These are phyloP conservation scores for Lacerta bilineata DNA, from an alignment of 2,797 vertebrate species.

Conservation along the genomic window DNA sequence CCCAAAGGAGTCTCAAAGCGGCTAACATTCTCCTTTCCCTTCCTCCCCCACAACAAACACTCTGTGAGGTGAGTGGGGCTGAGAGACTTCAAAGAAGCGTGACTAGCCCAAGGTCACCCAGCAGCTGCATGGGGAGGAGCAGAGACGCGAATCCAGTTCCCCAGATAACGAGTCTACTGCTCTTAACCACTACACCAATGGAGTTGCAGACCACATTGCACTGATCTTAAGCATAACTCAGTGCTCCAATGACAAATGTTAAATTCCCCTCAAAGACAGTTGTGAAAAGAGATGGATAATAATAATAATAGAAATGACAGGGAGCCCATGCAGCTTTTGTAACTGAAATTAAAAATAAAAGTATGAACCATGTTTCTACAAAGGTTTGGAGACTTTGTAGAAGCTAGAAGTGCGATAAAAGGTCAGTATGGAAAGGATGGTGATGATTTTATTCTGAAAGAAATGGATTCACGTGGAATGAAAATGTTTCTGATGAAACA, in stretches of 20 bases:
- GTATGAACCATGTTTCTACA: constrained; percentile 41
- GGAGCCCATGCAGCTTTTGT: constrained; percentile 67
- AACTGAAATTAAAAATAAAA: constrained; percentile 46
- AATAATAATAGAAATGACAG: constrained; percentile 26
- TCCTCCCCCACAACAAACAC: too few species aligned
- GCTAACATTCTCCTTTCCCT: too few species aligned
- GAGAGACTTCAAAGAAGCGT: too few species aligned
- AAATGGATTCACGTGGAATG: constrained; percentile 70
- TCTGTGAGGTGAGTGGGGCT: too few species aligned
- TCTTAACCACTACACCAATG: too few species aligned
- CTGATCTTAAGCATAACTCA: constrained; percentile 44
- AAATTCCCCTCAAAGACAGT: constrained; percentile 19
- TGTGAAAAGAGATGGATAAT: constrained; percentile 21
- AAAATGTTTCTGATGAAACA: constrained; percentile 70
- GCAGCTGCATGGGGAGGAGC: too few species aligned
- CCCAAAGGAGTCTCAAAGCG: too few species aligned
- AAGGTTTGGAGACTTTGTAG: constrained; percentile 24
- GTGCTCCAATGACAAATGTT: neutral
- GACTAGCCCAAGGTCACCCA: too few species aligned
- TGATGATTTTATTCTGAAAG: constrained; percentile 67
- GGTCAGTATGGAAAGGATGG: constrained; percentile 63
- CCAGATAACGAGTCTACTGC: too few species aligned
- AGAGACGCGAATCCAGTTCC: too few species aligned
- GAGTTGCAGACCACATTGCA: constrained; percentile 42
- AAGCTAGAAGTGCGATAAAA: constrained; percentile 53